These are phyloP conservation scores for Phaenicophaeus curvirostris DNA, from an alignment of 2,797 vertebrate species.

Conservation along the genomic window DNA sequence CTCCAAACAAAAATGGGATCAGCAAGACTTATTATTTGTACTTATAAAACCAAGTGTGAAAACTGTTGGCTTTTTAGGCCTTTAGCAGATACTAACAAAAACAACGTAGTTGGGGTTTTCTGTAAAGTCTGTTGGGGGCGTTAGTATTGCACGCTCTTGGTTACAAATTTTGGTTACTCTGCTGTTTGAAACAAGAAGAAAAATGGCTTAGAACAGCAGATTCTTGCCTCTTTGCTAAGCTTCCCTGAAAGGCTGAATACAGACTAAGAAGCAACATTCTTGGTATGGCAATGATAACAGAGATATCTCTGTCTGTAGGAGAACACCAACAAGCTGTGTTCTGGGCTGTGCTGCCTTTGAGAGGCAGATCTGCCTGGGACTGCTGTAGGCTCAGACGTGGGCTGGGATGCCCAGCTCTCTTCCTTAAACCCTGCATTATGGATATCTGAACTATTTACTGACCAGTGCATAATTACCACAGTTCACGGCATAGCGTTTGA, in stretches of 20 bases:
- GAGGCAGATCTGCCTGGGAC: neutral
- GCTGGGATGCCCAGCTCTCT: neutral
- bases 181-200: slow-evolving; percentile 18
- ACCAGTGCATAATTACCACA: neutral
- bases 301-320: neutral
- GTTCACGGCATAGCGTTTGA: neutral
- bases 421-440: neutral
- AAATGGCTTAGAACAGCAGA: slow-evolving; percentile 35
- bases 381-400: neutral
- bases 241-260: neutral
- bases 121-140: neutral
- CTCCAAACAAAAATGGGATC: neutral
- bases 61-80: neutral
- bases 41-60: neutral
- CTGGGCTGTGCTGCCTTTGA: neutral
- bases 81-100: neutral
- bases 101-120: neutral
- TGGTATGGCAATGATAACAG: neutral
- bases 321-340: neutral
- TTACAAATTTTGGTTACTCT: neutral
- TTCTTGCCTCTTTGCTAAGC: slow-evolving; percentile 29
- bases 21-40: neutral
- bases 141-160: neutral
- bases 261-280: neutral
- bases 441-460: neutral